Percentiles rank a stretch among this genome's conserved stretches.
These are phyloP conservation scores for Zosterops borbonicus DNA, from an alignment of 2,113 vertebrate species.

Conservation along the genomic window DNA sequence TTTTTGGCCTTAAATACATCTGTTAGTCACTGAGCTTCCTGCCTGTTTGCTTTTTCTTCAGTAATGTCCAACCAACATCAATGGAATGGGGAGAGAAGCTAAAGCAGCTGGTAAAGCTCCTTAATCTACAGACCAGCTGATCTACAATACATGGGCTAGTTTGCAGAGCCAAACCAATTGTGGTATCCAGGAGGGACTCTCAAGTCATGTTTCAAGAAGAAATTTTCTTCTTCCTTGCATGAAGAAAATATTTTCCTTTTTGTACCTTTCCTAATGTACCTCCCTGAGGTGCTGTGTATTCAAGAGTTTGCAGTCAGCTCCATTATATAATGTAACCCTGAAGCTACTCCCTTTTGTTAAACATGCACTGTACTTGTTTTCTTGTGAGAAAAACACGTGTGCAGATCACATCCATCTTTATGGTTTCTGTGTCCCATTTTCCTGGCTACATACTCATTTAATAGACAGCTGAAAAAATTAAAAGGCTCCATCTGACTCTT, in stretches of 20 bases:
- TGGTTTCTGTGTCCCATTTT: constrained; percentile 20
- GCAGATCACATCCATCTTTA: constrained; percentile 8
- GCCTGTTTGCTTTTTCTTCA: background rate
- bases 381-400: background rate
- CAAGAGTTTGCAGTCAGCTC: background rate
- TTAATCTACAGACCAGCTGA: background rate
- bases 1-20: background rate
- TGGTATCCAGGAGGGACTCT: background rate
- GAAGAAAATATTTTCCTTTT: background rate
- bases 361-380: background rate
- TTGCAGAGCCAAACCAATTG: background rate
- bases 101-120: background rate
- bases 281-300: background rate
- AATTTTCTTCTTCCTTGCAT: background rate
- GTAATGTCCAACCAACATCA: background rate
- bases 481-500: background rate
- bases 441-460: background rate
- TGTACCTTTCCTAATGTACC: background rate
- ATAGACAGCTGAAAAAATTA: background rate
- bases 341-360: constrained; percentile 24
- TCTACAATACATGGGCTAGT: accelerated
- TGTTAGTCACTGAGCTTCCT: background rate
- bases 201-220: background rate
- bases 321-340: background rate
- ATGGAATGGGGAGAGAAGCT: background rate